These are phyloP conservation scores for rat (Rattus norvegicus) DNA, from an alignment of 2,113 vertebrate species.

Conservation along the genomic window GRCr8 NC_086032.1:6927501-6928000, in stretches of 20 bases:
- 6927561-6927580: background rate
- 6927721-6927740: background rate
- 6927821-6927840: background rate
- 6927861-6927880: background rate
- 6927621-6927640: background rate
- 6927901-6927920: background rate
- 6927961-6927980: background rate
- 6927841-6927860: background rate
- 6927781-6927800: background rate
- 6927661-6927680: background rate
- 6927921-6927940: background rate
- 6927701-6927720: background rate
- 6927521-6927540: background rate
- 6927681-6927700: background rate
- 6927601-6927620: background rate
- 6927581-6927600: background rate
- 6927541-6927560: background rate
- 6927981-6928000: conserved; percentile 5
- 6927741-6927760: background rate
- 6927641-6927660: background rate
- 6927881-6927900: background rate
- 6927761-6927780: background rate
- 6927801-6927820: conserved; percentile 21
- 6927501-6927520: background rate
- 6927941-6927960: conserved; percentile 24